These are phyloP conservation scores for Cremastinae sp. DNA, from an alignment of 2,888 invertebrate species.

Conservation along the genomic window DNA sequence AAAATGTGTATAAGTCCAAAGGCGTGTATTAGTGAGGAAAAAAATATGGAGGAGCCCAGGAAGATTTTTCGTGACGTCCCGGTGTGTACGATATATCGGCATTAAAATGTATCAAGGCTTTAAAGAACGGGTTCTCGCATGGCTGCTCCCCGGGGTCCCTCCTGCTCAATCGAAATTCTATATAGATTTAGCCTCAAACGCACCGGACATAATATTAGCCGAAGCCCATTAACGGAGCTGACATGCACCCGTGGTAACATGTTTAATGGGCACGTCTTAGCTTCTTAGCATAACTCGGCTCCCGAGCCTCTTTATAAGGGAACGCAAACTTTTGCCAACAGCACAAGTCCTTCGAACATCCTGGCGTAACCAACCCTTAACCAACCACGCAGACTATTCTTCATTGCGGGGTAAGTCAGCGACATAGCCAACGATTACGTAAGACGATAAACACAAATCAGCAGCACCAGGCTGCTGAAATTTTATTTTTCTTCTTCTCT, in stretches of 20 bases:
- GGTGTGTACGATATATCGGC: constrained; percentile 6
- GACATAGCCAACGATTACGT: neutral
- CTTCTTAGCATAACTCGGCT: constrained; percentile 70
- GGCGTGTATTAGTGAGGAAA: neutral
- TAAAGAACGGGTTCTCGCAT: constrained; percentile 53
- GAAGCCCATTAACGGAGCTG: constrained; percentile 68
- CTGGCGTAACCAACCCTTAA: constrained; percentile 60
- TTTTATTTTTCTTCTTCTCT: too few relatives aligned
- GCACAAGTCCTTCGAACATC: constrained; percentile 69
- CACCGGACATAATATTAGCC: constrained; percentile 60
- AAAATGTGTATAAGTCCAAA: too few relatives aligned
- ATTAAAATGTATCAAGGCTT: constrained; percentile 36
- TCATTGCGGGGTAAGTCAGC: constrained; percentile 32
- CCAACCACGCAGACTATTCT: constrained; percentile 12
- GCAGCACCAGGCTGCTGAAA: neutral
- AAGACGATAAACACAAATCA: neutral
- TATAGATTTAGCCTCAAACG: too few relatives aligned
- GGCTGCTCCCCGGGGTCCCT: constrained; percentile 64
- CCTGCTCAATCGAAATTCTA: constrained; percentile 50
- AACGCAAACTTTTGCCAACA: constrained; percentile 62
- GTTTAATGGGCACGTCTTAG: constrained; percentile 75
- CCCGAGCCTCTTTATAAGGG: constrained; percentile 68
- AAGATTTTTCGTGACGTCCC: constrained; percentile 2
- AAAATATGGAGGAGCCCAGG: neutral
- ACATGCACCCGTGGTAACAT: constrained; percentile 67